phyloP scores from a whole-genome alignment of 2,113 vertebrate species.

The Turdus rufiventris region DNA sequence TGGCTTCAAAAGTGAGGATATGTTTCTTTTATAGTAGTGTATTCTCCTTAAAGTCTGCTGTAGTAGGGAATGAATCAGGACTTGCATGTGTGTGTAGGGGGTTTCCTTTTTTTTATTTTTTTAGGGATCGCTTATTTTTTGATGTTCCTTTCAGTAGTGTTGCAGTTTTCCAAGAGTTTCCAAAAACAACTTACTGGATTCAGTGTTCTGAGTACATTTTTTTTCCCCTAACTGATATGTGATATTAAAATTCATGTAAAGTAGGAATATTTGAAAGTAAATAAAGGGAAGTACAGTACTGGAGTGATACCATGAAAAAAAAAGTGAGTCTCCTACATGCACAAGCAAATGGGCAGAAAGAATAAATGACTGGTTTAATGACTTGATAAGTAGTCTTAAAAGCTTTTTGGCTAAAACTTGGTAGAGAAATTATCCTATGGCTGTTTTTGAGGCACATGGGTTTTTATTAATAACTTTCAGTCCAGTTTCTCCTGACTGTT shows the following conservation, averaged over 20 bases:
- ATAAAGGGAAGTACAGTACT: neutral
- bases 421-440: neutral
- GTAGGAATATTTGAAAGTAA: neutral
- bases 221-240: neutral
- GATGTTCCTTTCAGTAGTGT: neutral
- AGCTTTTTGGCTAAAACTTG: neutral
- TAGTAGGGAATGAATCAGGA: neutral
- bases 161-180: neutral
- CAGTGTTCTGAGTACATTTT: neutral
- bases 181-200: neutral
- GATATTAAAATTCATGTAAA: neutral
- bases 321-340: accelerated
- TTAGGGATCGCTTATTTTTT: neutral
- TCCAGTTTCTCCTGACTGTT: neutral
- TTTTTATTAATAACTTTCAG: neutral
- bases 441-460: neutral
- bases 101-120: neutral
- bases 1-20: neutral
- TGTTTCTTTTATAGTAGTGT: neutral
- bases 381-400: neutral
- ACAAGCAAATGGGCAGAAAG: neutral
- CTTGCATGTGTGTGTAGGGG: neutral
- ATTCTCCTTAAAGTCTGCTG: neutral
- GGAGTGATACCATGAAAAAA: neutral
- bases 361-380: neutral